phyloP scores from a whole-genome alignment of 1,140 invertebrate genomes.

The Tetranychus cinnabarinus region DNA sequence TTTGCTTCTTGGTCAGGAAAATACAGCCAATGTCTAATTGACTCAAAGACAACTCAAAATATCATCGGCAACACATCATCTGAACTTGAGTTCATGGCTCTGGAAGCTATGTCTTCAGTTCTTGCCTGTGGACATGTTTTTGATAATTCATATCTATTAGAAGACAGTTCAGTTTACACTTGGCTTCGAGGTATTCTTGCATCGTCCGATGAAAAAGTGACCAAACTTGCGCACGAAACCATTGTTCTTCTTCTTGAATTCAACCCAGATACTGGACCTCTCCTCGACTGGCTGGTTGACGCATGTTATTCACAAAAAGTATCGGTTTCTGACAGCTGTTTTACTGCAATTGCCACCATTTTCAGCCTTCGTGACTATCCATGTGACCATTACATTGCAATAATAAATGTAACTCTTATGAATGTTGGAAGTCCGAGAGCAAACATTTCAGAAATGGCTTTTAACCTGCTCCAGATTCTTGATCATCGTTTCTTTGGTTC shows the following conservation, averaged over 20 bases:
- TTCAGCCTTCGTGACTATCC: constrained; percentile 93
- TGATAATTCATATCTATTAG: constrained; percentile 54
- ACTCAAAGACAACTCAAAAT: constrained; percentile 14
- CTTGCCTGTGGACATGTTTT: constrained; percentile 86
- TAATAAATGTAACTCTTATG: constrained; percentile 88
- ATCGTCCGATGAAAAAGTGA: constrained; percentile 66
- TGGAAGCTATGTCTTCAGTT: constrained; percentile 69
- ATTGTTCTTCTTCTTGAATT: constrained; percentile 79
- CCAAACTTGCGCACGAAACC: constrained; percentile 69
- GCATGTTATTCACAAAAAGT: constrained; percentile 77
- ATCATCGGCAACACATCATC: constrained; percentile 18
- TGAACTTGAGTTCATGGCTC: constrained; percentile 36
- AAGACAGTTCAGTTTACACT: constrained; percentile 63
- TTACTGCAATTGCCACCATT: constrained; percentile 75
- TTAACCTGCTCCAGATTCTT: constrained; percentile 75
- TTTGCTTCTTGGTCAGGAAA: constrained; percentile 81
- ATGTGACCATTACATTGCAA: constrained; percentile 90
- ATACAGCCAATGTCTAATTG: constrained; percentile 36
- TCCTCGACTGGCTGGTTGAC: constrained; percentile 92
- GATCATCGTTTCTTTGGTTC: constrained; percentile 84
- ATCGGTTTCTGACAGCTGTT: constrained; percentile 79
- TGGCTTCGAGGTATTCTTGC: constrained; percentile 77
- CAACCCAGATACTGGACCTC: constrained; percentile 73
- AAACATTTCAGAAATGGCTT: constrained; percentile 69
- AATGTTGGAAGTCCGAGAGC: constrained; percentile 78